Evolutionary conservation across 2,113 vertebrate species (phyloP), one percentile per base, ranked within the genome.

Genomic region (Uria aalge): DNA sequence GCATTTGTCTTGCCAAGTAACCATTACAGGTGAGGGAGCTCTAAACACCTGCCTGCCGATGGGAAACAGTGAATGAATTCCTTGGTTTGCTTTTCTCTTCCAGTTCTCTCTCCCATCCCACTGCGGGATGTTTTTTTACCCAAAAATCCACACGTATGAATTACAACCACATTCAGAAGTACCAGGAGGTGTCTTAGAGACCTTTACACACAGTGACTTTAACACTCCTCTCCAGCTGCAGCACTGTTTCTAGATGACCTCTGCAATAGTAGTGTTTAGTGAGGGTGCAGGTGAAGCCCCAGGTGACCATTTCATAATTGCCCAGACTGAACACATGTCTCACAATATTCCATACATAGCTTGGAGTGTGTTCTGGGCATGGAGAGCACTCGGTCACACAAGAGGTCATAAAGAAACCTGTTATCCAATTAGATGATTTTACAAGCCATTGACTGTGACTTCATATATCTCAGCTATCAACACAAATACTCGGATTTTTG

Each of bases 1-100:
- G 9, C 2, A 1, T 55, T 73, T 81, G 48, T 45, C 27, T 63
- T 85, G 24, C 23, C 23, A 53, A 45, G 30, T 32, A 17, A 84
- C 6, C 0, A 3, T 22, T 53, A 30, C 1, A 0, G 1, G 0
- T 60, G 19, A 38, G 2, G 29, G 26, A 69, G 29, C 41, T 75
- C 38, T 29, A n/a, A 72, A 53, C 5, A 15, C 26, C 29, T 53
- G 17, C 38, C 27, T 26, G n/a, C 18, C 1, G 0, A 3, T 13
- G 10, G 22, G 12, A 77, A 77, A 23, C 1, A 21, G 8, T 26
- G 27, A 48, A 75, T 57, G 0, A 60, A 71, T 66, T 67, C 21
- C 34, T 86, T 62, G 5, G 5, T 32, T 40, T 34, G 11, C 41
- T 83, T 57, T 63, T 24, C 15, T 4, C 10, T 71, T 71, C 34